Evolutionary conservation across 1,140 invertebrate species (phyloP).

Genomic region (Homalodisca vitripennis): DNA sequence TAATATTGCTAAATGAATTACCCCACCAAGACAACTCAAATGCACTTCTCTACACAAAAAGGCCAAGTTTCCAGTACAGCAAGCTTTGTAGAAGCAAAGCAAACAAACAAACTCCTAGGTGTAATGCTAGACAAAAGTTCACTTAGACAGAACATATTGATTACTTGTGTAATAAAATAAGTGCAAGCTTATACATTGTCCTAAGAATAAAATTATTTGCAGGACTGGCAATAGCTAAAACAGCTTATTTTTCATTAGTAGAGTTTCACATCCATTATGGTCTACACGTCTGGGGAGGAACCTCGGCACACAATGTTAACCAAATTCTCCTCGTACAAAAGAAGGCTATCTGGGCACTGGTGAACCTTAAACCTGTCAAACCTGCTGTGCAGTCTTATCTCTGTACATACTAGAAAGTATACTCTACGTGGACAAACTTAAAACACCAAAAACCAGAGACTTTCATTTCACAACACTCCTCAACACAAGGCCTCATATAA

Average conservation of each 20-base stretch:
- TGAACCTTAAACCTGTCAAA: not conserved
- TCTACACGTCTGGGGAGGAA: not conserved
- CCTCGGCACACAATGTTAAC: not conserved
- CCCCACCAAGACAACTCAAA: not conserved
- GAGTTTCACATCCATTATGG: not conserved
- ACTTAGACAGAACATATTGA: too few species aligned
- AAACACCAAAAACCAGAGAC: not conserved
- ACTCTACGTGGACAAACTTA: not conserved
- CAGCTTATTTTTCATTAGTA: not conserved
- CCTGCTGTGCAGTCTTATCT: not conserved
- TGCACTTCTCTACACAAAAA: not conserved
- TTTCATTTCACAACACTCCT: too few species aligned
- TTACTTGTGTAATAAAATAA: not conserved
- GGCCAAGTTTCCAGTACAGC: not conserved
- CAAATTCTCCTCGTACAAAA: not conserved
- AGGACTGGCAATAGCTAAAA: slow-evolving; percentile 1
- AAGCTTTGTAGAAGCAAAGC: not conserved
- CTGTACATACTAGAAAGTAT: not conserved
- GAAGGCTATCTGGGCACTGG: not conserved
- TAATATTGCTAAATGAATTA: not conserved
- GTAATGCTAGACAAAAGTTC: not conserved
- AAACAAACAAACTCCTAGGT: not conserved
- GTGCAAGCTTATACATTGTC: not conserved
- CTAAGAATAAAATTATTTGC: not conserved
- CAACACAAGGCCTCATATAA: too few species aligned